Evolutionary conservation across 2,113 vertebrate genomes (phyloP), one percentile per base, ranked within the genome.

Genomic region (Poecile atricapillus): DNA sequence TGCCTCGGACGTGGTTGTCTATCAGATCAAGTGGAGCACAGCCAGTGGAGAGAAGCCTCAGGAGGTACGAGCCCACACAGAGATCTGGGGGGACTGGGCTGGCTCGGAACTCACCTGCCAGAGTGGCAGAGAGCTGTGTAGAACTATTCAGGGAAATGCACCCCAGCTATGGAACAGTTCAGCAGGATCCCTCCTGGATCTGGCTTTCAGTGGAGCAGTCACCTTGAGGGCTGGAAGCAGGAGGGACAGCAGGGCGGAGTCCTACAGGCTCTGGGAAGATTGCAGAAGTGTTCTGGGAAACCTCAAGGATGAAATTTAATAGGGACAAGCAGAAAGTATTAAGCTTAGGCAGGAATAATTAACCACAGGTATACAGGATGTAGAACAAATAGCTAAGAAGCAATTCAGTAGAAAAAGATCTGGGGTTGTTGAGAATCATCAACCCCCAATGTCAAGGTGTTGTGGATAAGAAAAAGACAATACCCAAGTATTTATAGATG

Each of bases 11-110:
- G 98, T 99, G 13, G 98, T 98, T 13, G 98, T 98, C 20, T 99
- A 99, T 67, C 98, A 99, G 95, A 99, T 99, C 97, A 99, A 98
- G 86, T 99, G 99, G 99, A 99, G 97, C 44, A 98, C 98, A 5
- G 97, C 98, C 23, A 97, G 98, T 41, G 99, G 98, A 76, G 98
- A 99, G 49, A 97, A 98, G 81, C 97, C 99, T 65, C 98, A 96
- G 33, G 98, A 99, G 99, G 99, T 99, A 87, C 0, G 10, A 59
- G 76, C 43, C 24, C 25, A 11, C 4, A 11, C 18, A 14, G 15
- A 24, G 31, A 33, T 27, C 47, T 5, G 82, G 81, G 79, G 60
- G 16, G 37, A 16, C 19, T 37, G 37, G 28, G 22, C 31, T 69
- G 64, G 47, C 47, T 71, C 76, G 16, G 71, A 55, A 22, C 22